These are phyloP conservation scores for Probaryconus sp. DNA, from an alignment of 1,140 invertebrate species.

Conservation along the genomic window DNA sequence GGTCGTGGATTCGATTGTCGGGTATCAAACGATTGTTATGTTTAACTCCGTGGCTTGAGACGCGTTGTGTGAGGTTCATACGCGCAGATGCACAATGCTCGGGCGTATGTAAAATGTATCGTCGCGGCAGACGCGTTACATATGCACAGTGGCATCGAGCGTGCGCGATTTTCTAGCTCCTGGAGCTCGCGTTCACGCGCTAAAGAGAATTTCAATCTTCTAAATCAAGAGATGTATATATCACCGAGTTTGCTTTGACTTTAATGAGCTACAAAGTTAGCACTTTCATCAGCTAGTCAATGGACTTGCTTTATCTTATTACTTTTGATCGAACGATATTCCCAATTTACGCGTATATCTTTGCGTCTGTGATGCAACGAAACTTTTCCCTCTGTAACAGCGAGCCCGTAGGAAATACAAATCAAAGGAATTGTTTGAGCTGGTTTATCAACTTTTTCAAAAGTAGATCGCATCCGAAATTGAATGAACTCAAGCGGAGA, in stretches of 20 bases:
- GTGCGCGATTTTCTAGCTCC: conserved; percentile 29
- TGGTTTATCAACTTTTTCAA: too few species aligned
- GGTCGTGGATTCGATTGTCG: conserved; percentile 17
- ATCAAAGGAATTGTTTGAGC: too few species aligned
- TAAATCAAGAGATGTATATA: conserved; percentile 41
- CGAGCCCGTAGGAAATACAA: too few species aligned
- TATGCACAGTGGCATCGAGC: conserved; percentile 21
- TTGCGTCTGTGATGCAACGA: too few species aligned
- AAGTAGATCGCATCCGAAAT: too few species aligned
- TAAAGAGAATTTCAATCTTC: conserved; percentile 46
- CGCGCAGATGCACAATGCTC: conserved; percentile 5
- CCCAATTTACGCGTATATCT: conserved; percentile 3
- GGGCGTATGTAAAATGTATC: conserved; percentile 41
- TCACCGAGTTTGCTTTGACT: conserved; percentile 23
- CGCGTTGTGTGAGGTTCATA: neutral
- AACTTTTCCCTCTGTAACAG: too few species aligned
- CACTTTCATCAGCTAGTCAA: conserved; percentile 19
- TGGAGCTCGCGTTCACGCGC: conserved; percentile 28
- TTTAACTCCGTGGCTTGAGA: conserved; percentile 26
- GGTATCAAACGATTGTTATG: conserved; percentile 30
- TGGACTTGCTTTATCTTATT: conserved; percentile 7
- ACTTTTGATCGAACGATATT: conserved; percentile 21
- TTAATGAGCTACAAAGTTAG: conserved; percentile 37
- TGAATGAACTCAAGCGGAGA: too few species aligned
- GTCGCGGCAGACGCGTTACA: conserved; percentile 26